phyloP scores from a whole-genome alignment of 2,797 vertebrate genomes.

The Apogon hyalosoma region DNA sequence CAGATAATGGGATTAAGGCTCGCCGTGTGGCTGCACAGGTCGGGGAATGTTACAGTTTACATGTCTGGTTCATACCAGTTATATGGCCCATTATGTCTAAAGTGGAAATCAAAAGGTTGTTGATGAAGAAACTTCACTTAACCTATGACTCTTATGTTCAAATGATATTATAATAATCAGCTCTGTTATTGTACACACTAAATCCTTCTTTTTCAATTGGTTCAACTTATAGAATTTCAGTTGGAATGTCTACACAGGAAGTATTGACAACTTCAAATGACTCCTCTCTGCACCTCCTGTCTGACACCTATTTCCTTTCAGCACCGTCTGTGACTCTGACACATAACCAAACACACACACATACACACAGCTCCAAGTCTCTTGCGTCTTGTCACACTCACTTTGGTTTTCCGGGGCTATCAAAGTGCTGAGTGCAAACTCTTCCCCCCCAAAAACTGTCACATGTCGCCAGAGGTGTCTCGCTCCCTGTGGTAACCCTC shows the following conservation, averaged over 20 bases:
- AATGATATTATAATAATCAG: neutral
- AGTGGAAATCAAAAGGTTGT: conserved; percentile 1
- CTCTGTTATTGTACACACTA: neutral
- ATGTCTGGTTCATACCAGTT: conserved; percentile 43
- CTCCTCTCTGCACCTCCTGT: conserved; percentile 66
- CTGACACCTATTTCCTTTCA: conserved; percentile 78
- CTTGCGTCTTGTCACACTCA: conserved; percentile 78
- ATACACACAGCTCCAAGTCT: conserved; percentile 67
- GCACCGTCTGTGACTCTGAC: conserved; percentile 61
- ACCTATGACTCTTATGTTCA: conserved; percentile 1
- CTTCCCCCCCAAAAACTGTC: conserved; percentile 77
- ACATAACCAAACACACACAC: conserved; percentile 27
- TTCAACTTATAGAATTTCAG: conserved; percentile 35
- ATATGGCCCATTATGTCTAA: conserved; percentile 20
- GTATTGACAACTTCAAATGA: conserved; percentile 74
- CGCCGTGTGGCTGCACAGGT: conserved; percentile 48
- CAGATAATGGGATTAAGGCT: conserved; percentile 72
- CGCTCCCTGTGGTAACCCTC: conserved; percentile 71
- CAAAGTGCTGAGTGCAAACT: conserved; percentile 81
- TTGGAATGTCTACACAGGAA: conserved; percentile 61
- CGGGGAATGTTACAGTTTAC: conserved; percentile 61
- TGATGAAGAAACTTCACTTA: neutral
- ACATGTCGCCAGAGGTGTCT: conserved; percentile 79
- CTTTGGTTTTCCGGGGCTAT: conserved; percentile 78
- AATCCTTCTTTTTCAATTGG: conserved; percentile 7